Base-by-base conservation (phyloP, 2,113 vertebrate species). In the Fulmarus glacialis region DNA sequence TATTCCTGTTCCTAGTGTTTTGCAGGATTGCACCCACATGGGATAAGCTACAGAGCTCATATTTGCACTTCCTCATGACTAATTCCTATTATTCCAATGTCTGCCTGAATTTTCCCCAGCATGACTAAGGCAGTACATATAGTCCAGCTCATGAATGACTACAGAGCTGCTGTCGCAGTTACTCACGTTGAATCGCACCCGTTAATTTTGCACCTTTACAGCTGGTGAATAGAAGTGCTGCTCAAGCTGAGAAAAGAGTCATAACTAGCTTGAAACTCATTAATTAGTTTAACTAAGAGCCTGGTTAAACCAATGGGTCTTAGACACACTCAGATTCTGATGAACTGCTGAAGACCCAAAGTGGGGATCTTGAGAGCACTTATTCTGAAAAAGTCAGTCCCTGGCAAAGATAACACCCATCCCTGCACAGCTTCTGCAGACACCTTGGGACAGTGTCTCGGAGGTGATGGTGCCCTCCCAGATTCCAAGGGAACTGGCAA, bases 41-140 rank as follows among this genome's bases (percentile, higher is more conserved):
- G 73, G 34, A 89, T 60, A 84, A 87, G 23, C 81, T 94, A 38
- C 70, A 72, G 24, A 70, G 81, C 20, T 92, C 62, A 3, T 42
- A 87, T 53, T 77, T 91, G 70, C 53, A 87, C 84, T 96, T 97
- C 94, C 89, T 95, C 58, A 81, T 96, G 89, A 97, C 78, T 97
- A 95, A 96, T 90, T 91, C 74, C 62, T 73, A 80, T 85, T 87
- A 96, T 91, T 90, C 27, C 81, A 72, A 59, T 12, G 45, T 93
- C 78, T 96, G 87, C 53, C 27, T 82, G 84, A 90, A 40, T 90
- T 93, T 62, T 67, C 58, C 67, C 64, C 89, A 55, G 70, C 29
- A 50, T 95, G 89, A 97, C 87, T 90, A 82, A 96, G 71, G 82
- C 62, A 93, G 47, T 38, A 38, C n/a, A 24, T 8, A 30, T 32